Evolutionary conservation across 2,797 vertebrate species (phyloP).

Genomic region (Ptychobarbus kaznakovi): DNA sequence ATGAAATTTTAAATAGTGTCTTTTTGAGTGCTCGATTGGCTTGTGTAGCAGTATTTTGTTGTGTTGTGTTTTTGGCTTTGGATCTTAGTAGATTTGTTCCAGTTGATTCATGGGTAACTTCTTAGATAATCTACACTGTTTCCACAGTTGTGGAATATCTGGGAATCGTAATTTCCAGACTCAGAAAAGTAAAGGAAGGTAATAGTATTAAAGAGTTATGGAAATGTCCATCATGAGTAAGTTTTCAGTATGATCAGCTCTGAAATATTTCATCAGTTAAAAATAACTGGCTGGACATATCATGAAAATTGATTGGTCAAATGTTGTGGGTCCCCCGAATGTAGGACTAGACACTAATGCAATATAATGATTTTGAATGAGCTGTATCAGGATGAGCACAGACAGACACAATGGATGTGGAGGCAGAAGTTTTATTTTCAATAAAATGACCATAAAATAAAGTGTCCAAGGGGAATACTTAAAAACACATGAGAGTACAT

Average conservation of each 20-base stretch:
- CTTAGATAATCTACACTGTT: not conserved
- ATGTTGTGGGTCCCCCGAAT: not conserved
- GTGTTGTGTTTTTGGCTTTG: not conserved
- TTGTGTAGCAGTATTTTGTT: not conserved
- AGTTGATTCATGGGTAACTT: not conserved
- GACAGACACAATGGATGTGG: not conserved
- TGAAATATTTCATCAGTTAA: not conserved
- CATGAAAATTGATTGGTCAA: not conserved
- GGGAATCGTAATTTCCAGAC: not conserved
- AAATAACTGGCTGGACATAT: not conserved
- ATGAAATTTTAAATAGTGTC: not conserved
- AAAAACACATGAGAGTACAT: not conserved
- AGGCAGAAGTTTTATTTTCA: not conserved
- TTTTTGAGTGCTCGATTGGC: not conserved
- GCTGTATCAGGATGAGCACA: not conserved
- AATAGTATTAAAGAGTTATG: not conserved
- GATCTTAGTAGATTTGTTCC: not conserved
- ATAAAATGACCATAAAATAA: not conserved
- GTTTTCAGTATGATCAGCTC: not conserved
- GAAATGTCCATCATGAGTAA: not conserved
- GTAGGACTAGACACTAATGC: not conserved
- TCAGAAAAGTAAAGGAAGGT: not conserved
- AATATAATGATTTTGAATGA: slow-evolving; percentile 1
- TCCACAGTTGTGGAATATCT: not conserved
- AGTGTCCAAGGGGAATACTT: not conserved